A percentile compares a stretch with the other conserved stretches of the same genome.
Evolutionary conservation across 2,113 vertebrate genomes (phyloP).

Genomic region (Ginglymostoma cirratum): DNA sequence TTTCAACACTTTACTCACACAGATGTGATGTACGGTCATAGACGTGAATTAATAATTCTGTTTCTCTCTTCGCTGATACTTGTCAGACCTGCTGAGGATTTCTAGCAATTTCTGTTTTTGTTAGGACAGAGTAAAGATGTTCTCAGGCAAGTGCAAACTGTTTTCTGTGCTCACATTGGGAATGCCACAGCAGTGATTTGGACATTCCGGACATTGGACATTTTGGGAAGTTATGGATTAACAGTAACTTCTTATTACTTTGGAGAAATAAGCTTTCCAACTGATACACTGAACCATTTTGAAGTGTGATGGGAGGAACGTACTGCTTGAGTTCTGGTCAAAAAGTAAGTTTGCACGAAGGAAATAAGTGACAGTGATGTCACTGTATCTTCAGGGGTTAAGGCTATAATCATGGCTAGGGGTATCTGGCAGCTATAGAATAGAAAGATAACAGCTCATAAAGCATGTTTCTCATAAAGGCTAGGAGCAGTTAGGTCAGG

Average conservation of each 20-base stretch:
- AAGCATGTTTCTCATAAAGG: not conserved
- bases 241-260: not conserved
- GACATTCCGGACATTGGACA: not conserved
- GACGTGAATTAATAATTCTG: too few species aligned
- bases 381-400: not conserved
- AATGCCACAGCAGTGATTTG: not conserved
- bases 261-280: not conserved
- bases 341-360: too few species aligned
- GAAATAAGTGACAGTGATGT: too few species aligned
- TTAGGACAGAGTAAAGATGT: not conserved
- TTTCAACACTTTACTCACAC: not conserved
- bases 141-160: not conserved
- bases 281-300: not conserved
- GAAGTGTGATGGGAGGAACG: not conserved
- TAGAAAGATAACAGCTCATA: not conserved
- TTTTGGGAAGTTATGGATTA: not conserved
- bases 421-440: not conserved
- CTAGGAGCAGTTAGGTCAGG: not conserved
- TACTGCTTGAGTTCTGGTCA: not conserved
- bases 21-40: not conserved
- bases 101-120: too few species aligned
- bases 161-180: not conserved
- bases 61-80: too few species aligned
- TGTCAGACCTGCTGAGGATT: too few species aligned
- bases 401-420: not conserved